A percentile compares a stretch with the other conserved stretches of the same genome.
These are phyloP conservation scores for Vanessa cardui DNA, from an alignment of 2,888 invertebrate species.

Conservation along the genomic window DNA sequence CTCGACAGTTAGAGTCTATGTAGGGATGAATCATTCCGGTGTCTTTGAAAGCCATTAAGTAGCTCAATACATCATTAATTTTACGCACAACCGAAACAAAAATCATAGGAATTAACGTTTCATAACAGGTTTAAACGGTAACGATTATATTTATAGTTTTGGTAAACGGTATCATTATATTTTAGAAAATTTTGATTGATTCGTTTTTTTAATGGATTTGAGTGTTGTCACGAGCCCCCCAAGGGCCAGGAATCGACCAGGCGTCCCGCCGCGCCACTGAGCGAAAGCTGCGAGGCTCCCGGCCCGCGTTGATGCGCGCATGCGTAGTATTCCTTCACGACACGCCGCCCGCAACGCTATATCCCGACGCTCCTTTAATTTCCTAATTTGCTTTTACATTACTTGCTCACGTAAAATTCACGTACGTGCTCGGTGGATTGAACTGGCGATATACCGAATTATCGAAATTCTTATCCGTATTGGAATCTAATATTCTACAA, in stretches of 20 bases:
- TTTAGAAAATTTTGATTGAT: slow-evolving; percentile 53
- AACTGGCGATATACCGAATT: slow-evolving; percentile 44
- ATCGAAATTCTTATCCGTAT: slow-evolving; percentile 27
- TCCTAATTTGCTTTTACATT: slow-evolving; percentile 45
- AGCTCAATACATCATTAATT: slow-evolving; percentile 23
- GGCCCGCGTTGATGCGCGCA: slow-evolving; percentile 67
- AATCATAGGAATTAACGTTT: slow-evolving; percentile 17
- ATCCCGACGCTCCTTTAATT: slow-evolving; percentile 39
- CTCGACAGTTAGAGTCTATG: slow-evolving; percentile 20
- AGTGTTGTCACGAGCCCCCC: slow-evolving; percentile 64
- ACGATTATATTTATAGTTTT: background rate
- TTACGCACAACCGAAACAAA: slow-evolving; percentile 5
- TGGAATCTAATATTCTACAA: slow-evolving; percentile 48
- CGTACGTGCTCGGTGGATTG: slow-evolving; percentile 35
- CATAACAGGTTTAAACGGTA: slow-evolving; percentile 29
- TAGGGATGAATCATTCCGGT: slow-evolving; percentile 35
- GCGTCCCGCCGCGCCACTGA: slow-evolving; percentile 80
- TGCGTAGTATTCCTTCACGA: slow-evolving; percentile 57
- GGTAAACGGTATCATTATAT: background rate
- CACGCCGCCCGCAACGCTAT: slow-evolving; percentile 56
- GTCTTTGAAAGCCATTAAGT: slow-evolving; percentile 24
- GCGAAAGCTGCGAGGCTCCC: slow-evolving; percentile 63
- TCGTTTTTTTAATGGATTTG: slow-evolving; percentile 50
- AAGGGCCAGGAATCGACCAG: slow-evolving; percentile 77
- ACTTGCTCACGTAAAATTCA: slow-evolving; percentile 43